These are phyloP conservation scores for Fregata magnificens DNA, from an alignment of 2,113 vertebrate species.

Conservation along the genomic window DNA sequence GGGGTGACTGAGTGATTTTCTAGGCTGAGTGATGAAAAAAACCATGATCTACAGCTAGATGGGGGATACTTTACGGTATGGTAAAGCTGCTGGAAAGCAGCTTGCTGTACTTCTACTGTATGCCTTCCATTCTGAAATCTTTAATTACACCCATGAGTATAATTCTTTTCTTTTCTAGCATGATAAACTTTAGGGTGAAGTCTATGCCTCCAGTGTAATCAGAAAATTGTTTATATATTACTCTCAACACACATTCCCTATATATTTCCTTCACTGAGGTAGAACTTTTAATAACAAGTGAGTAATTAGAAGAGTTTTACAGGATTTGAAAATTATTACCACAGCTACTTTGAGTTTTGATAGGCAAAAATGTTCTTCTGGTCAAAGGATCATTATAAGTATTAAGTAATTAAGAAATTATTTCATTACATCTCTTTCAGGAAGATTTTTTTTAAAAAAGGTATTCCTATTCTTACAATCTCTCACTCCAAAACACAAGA, in stretches of 20 bases:
- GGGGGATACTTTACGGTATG: neutral
- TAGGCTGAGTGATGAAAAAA: neutral
- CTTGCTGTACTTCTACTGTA: neutral
- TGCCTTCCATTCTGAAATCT: neutral
- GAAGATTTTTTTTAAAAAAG: neutral
- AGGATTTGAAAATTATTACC: neutral
- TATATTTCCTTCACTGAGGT: neutral
- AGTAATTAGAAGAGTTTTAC: neutral
- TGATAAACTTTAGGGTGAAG: conserved; percentile 3
- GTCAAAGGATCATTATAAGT: neutral
- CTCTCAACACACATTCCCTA: neutral
- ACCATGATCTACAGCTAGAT: neutral
- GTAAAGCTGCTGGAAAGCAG: conserved; percentile 21
- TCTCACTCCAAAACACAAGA: neutral
- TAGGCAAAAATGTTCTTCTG: neutral
- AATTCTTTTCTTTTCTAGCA: conserved; percentile 37
- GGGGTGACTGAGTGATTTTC: neutral
- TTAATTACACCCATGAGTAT: conserved; percentile 45
- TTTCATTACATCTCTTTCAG: neutral
- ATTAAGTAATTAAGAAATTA: neutral
- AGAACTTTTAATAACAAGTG: neutral
- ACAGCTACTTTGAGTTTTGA: neutral
- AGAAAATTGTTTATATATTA: conserved; percentile 37
- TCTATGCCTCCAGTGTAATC: conserved; percentile 11
- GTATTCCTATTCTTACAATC: neutral